Percentiles rank a stretch among this genome's conserved stretches.
Evolutionary conservation across 1,140 invertebrate species (phyloP).

Genomic region (Leptestheria dahalacensis): DNA sequence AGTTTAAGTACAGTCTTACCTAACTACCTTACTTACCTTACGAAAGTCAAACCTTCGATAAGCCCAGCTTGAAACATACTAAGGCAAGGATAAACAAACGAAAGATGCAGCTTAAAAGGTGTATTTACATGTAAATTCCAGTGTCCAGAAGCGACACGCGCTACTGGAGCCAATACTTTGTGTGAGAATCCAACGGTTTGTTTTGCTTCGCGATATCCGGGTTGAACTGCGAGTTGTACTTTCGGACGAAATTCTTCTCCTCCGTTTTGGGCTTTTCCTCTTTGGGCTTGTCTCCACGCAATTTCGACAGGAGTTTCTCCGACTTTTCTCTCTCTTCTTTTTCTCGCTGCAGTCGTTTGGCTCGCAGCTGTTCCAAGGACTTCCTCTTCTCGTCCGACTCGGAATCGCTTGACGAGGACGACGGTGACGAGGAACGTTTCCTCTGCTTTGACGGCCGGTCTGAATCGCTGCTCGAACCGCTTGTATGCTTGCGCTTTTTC

Average conservation of each 20-base stretch:
- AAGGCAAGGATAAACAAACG: too few relatives aligned
- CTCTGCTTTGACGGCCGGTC: constrained; percentile 3
- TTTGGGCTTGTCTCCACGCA: constrained; percentile 33
- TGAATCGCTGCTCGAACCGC: background rate
- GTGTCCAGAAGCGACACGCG: background rate
- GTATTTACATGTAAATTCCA: background rate
- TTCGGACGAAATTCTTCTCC: constrained; percentile 36
- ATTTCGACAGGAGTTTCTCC: constrained; percentile 48
- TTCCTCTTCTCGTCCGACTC: constrained; percentile 22
- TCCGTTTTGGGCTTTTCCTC: constrained; percentile 10
- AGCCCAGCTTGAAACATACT: too few relatives aligned
- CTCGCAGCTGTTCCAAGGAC: constrained; percentile 51
- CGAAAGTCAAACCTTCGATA: too few relatives aligned
- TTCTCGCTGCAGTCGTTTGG: constrained; percentile 64
- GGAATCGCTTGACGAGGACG: constrained; percentile 6
- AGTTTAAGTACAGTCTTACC: too few relatives aligned
- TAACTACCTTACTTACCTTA: too few relatives aligned
- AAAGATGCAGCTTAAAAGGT: background rate
- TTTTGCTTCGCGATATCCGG: constrained; percentile 72
- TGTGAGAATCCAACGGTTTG: constrained; percentile 8
- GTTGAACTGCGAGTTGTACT: constrained; percentile 88
- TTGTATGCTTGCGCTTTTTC: constrained; percentile 22
- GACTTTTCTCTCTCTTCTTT: constrained; percentile 51
- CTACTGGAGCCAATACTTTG: constrained; percentile 14
- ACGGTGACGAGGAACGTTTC: constrained; percentile 6